Evolutionary conservation across 2,888 invertebrate species (phyloP).

Genomic region (Pseudanteris insignis): DNA sequence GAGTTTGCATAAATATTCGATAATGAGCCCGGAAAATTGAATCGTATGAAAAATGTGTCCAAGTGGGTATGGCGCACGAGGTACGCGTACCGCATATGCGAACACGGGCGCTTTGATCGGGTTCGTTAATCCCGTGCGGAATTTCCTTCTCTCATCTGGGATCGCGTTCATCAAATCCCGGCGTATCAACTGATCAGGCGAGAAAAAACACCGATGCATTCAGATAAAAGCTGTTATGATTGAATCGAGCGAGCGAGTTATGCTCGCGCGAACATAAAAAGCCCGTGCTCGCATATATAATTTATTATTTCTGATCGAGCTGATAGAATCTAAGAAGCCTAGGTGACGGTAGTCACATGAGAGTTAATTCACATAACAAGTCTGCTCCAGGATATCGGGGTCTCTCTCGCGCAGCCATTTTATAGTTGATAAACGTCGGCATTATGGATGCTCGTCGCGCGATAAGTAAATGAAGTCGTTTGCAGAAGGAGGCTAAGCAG

Average conservation of each 20-base stretch:
- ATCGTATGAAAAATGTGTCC: too few species aligned
- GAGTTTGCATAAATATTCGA: too few species aligned
- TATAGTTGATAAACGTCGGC: slow-evolving; percentile 16
- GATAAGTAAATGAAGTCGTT: slow-evolving; percentile 29
- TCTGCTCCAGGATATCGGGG: background rate
- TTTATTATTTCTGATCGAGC: slow-evolving; percentile 2
- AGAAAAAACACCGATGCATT: slow-evolving; percentile 27
- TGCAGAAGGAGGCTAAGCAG: slow-evolving; percentile 5
- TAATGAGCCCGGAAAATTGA: too few species aligned
- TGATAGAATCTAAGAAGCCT: too few species aligned
- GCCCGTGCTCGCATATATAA: slow-evolving; percentile 6
- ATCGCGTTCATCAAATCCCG: slow-evolving; percentile 15
- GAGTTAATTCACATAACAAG: slow-evolving; percentile 19
- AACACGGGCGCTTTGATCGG: background rate
- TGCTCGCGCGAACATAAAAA: slow-evolving; percentile 6
- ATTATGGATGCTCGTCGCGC: slow-evolving; percentile 6
- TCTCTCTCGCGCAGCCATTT: slow-evolving; percentile 5
- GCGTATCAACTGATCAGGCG: slow-evolving; percentile 22
- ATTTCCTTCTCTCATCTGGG: slow-evolving; percentile 7
- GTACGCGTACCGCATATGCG: background rate
- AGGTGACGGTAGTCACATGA: slow-evolving; percentile 15
- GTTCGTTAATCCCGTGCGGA: slow-evolving; percentile 24
- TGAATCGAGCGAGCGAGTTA: slow-evolving; percentile 16
- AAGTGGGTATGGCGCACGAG: too few species aligned
- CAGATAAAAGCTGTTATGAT: slow-evolving; percentile 30